Base-by-base conservation (phyloP, 1,140 invertebrate genomes). In the Mesaphorura yosii region DNA sequence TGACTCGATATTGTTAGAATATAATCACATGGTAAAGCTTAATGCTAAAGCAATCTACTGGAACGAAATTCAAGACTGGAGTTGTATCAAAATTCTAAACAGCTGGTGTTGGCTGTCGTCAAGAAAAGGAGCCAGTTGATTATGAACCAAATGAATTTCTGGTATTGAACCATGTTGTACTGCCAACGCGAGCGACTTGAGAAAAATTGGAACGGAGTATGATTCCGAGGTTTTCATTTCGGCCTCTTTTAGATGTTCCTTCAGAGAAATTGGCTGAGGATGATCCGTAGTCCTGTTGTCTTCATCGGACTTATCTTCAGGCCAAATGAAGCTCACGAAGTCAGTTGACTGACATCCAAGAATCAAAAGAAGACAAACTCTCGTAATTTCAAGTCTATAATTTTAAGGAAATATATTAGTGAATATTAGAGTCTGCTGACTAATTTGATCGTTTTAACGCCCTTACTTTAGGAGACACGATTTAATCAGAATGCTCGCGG, bases 171-270 rank as follows among this genome's bases (percentile, higher is more conserved):
- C 42, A 29, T 56, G 40, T 26, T 62, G 52, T 1, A 62, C 54
- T 4, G 56, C 60, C 7, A 58, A n/a, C 2, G 59, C 57, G 1
- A 62, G 29, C 3, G 60, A 62, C 40, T 62, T 58, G 0, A 62
- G 25, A 17, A 47, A 41, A 28, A 44, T 5, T 22, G 31, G 25
- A 20, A 56, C 49, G 22, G 15, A 27, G 17, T 48, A 44, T 45
- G 40, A 23, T 38, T 61, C 53, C 39, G 22, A 17, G 19, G 2
- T 48, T 26, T 47, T 38, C 5, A 31, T 4, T 5, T 23, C 7
- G 17, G 45, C 19, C 2, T 15, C n/a, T 22, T 22, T 27, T 42
- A n/a, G n/a, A n/a, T n/a, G n/a, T n/a, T n/a, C n/a, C n/a, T n/a
- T n/a, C n/a, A n/a, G n/a, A n/a, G n/a, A n/a, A n/a, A 34, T 34